Evolutionary conservation across 2,113 vertebrate species (phyloP).

Genomic region (Podarcis muralis): DNA sequence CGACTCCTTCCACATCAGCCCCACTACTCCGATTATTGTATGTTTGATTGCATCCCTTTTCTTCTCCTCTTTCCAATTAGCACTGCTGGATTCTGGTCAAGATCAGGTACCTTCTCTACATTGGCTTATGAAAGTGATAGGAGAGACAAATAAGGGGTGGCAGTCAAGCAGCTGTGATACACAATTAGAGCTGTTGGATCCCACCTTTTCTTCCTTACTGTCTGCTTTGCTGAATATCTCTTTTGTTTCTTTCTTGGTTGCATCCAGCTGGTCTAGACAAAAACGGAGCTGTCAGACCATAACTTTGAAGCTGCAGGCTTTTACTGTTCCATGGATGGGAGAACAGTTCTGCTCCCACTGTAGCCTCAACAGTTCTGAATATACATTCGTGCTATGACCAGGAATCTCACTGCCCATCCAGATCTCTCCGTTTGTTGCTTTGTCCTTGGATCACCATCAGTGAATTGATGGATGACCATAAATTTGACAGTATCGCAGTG

Average conservation of each 20-base stretch:
- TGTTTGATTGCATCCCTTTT: neutral
- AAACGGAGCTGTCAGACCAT: neutral
- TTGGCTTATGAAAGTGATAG: neutral
- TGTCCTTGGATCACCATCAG: neutral
- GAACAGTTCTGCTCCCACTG: conserved; percentile 2
- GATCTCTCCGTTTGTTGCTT: neutral
- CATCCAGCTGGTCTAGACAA: conserved; percentile 35
- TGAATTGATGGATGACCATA: neutral
- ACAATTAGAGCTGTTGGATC: conserved; percentile 16
- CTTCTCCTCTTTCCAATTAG: neutral
- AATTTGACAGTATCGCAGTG: neutral
- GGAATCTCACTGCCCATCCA: neutral
- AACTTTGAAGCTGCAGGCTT: neutral
- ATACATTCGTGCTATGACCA: neutral
- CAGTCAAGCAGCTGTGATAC: neutral
- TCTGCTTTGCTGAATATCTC: neutral
- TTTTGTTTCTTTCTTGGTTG: conserved; percentile 7
- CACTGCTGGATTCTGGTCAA: neutral
- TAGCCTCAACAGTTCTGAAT: neutral
- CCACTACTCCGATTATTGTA: neutral
- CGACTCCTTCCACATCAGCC: neutral
- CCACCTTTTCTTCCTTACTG: neutral
- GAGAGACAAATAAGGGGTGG: neutral
- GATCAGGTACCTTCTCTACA: neutral
- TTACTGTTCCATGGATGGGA: neutral